Conservation (phyloP, 2,888 invertebrate species). For the Sarcophaga subvicina region DNA sequence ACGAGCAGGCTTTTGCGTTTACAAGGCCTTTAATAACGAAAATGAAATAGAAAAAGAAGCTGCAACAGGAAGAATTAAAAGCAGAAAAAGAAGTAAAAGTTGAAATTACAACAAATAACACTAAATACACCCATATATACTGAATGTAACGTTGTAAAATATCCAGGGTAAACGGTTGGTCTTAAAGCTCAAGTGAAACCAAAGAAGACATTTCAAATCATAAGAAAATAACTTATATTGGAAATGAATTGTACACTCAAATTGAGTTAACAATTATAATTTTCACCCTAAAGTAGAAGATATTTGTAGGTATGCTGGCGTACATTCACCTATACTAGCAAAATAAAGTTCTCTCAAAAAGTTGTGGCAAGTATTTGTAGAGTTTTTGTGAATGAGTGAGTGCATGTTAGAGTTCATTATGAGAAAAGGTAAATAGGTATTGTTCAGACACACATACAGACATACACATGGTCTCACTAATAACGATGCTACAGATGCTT, state of each 20-base stretch:
- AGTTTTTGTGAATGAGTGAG: conserved; percentile 27
- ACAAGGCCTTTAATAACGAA: conserved; percentile 30
- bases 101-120: conserved; percentile 21
- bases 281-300: neutral
- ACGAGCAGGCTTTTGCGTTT: conserved; percentile 19
- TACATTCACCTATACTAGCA: conserved; percentile 61
- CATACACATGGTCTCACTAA: neutral
- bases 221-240: neutral
- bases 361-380: conserved; percentile 25
- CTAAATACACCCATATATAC: neutral
- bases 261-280: conserved; percentile 8
- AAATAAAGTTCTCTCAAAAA: conserved; percentile 43
- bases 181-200: neutral
- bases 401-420: conserved; percentile 28
- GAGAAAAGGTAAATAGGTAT: neutral
- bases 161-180: conserved; percentile 57
- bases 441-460: neutral
- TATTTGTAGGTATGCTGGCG: conserved; percentile 38
- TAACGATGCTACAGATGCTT: conserved; percentile 53
- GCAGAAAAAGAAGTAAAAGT: conserved; percentile 13
- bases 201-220: neutral
- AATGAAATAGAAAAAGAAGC: conserved; percentile 14
- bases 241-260: conserved; percentile 22
- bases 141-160: conserved; percentile 32
- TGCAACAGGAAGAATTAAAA: neutral